Percentiles rank a stretch among this genome's conserved stretches.
These are phyloP conservation scores for Megastigmus dorsalis DNA, from an alignment of 2,888 invertebrate species.

Conservation along the genomic window DNA sequence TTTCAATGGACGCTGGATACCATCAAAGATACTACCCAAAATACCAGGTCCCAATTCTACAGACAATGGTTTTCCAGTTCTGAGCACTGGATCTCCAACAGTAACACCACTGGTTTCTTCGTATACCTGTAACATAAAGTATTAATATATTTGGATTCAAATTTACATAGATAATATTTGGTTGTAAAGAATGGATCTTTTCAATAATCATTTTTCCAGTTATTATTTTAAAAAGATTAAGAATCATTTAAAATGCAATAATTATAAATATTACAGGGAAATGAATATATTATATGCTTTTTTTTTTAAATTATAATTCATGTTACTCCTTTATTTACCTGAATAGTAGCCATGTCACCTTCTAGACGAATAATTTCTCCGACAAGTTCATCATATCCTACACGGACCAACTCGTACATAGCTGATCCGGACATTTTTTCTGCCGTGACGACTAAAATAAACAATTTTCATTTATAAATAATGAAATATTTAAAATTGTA, in stretches of 20 bases:
- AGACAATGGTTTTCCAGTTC: slow-evolving; percentile 98
- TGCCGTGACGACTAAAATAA: slow-evolving; percentile 94
- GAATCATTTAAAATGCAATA: no score
- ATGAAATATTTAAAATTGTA: background rate
- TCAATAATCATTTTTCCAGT: no score
- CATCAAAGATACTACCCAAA: slow-evolving; percentile 99
- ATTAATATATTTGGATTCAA: no score
- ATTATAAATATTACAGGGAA: no score
- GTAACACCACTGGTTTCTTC: slow-evolving; percentile 98
- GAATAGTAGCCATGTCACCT: slow-evolving; percentile 99
- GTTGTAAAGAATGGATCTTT: no score
- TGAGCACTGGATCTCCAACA: slow-evolving; percentile 98
- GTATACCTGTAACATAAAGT: slow-evolving; percentile 80
- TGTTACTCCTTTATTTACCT: slow-evolving; percentile 81
- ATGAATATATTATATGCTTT: no score
- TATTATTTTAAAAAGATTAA: no score
- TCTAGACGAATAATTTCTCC: slow-evolving; percentile 99
- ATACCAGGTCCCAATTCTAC: slow-evolving; percentile 99
- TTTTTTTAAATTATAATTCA: background rate
- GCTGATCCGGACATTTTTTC: slow-evolving; percentile 99
- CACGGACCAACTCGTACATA: slow-evolving; percentile 99
- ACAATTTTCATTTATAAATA: no score
- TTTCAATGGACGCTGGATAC: slow-evolving; percentile 98
- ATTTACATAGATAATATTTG: no score
- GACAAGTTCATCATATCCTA: slow-evolving; percentile 97